Evolutionary conservation across 1,140 invertebrate species (phyloP).

Genomic region (Yoshiicerus persimilis): DNA sequence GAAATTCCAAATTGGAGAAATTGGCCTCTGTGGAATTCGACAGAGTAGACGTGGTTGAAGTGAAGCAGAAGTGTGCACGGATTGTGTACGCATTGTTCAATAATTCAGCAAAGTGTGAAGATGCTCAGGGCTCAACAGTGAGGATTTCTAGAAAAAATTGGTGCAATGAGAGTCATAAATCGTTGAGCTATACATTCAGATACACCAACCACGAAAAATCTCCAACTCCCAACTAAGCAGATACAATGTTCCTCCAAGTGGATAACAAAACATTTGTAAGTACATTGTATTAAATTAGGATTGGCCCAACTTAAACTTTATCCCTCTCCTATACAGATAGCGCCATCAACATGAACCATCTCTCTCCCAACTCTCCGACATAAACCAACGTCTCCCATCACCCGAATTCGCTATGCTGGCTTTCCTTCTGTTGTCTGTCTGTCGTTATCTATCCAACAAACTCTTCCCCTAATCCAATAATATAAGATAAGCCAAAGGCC

Average conservation of each 20-base stretch:
- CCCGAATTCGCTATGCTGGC: not conserved
- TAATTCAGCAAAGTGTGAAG: not conserved
- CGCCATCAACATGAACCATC: no score
- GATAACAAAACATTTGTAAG: not conserved
- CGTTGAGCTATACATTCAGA: not conserved
- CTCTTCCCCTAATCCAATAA: not conserved
- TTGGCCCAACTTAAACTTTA: not conserved
- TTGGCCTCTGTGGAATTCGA: constrained; percentile 31
- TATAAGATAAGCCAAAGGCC: not conserved
- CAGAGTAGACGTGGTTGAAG: not conserved
- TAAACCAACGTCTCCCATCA: no score
- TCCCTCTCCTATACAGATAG: no score
- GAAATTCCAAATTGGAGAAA: constrained; percentile 40
- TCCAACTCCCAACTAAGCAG: not conserved
- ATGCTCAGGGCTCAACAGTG: constrained; percentile 10
- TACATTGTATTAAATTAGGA: not conserved
- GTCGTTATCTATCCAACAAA: not conserved
- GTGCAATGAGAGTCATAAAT: constrained; percentile 4
- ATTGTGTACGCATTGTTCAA: not conserved
- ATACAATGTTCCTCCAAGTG: not conserved
- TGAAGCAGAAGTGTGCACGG: not conserved
- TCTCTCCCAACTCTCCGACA: not conserved
- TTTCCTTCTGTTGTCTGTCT: not conserved
- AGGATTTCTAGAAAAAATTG: constrained; percentile 1
- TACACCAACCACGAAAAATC: not conserved